Percentiles rank a stretch among this genome's conserved stretches.
phyloP scores from a whole-genome alignment of 92 coral and sea anemone species.

The Umimayanthus kanabou region DNA sequence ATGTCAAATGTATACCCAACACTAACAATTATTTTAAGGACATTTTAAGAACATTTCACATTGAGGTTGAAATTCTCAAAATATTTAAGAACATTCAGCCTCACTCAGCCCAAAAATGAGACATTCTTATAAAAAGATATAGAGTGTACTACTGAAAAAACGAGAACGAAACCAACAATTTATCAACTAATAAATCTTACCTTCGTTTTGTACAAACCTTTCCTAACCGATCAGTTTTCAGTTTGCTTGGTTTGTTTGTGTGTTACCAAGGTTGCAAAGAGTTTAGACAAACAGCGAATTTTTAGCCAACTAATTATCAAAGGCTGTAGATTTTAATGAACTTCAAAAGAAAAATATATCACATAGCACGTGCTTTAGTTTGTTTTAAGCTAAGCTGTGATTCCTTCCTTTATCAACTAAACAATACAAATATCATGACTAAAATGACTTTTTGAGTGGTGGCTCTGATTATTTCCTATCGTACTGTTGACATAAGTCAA shows the following conservation, averaged over 20 bases:
- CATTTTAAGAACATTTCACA: too few relatives aligned
- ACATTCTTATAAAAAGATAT: too few relatives aligned
- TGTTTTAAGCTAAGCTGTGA: neutral
- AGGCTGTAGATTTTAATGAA: neutral
- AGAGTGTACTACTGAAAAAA: too few relatives aligned
- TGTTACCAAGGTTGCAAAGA: slow-evolving; percentile 12
- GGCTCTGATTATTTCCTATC: too few relatives aligned
- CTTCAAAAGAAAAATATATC: neutral
- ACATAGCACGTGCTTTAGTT: neutral
- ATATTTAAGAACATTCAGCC: too few relatives aligned
- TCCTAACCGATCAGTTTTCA: neutral
- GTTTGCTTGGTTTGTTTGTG: neutral
- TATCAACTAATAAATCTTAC: neutral
- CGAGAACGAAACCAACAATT: neutral
- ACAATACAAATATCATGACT: neutral
- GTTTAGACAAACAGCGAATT: neutral
- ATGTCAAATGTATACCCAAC: too few relatives aligned
- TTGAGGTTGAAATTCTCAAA: too few relatives aligned
- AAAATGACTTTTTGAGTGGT: neutral
- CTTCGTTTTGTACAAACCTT: neutral
- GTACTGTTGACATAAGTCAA: too few relatives aligned
- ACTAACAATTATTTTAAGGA: too few relatives aligned
- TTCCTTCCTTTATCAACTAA: neutral
- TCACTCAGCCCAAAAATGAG: too few relatives aligned
- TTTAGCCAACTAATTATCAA: neutral